phyloP scores from a whole-genome alignment of 2,888 invertebrate species.

The Julus scandinavius region DNA sequence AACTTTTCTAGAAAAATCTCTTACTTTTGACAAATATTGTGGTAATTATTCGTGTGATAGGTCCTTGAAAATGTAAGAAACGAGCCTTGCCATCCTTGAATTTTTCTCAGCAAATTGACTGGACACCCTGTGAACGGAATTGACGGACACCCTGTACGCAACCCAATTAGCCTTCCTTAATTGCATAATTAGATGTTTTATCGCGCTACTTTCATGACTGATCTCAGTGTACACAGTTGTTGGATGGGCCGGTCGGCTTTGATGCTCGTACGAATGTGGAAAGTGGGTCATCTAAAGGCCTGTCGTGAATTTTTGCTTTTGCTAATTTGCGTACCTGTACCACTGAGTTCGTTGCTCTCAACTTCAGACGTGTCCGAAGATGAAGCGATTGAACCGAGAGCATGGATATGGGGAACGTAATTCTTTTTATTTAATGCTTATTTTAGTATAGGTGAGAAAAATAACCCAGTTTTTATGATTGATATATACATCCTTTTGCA shows the following conservation, averaged over 20 bases:
- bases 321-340: constrained; percentile 27
- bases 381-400: background rate
- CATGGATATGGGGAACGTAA: background rate
- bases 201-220: constrained; percentile 26
- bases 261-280: background rate
- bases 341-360: constrained; percentile 4
- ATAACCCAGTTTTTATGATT: constrained; percentile 12
- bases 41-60: no score
- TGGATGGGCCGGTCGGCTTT: constrained; percentile 15
- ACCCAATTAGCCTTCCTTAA: constrained; percentile 4
- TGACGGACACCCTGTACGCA: background rate
- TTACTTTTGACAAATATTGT: no score
- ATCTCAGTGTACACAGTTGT: background rate
- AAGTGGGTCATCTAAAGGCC: constrained; percentile 27
- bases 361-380: constrained; percentile 10
- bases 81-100: no score
- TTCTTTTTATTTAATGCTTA: background rate
- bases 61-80: no score
- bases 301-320: constrained; percentile 32
- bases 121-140: background rate
- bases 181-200: background rate
- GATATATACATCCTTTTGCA: background rate
- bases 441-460: background rate
- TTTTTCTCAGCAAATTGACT: no score
- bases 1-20: no score